Percentiles rank a stretch among this genome's conserved stretches.
Evolutionary conservation across 1,140 invertebrate species (phyloP).

Genomic region (Trachymyrmex septentrionalis): DNA sequence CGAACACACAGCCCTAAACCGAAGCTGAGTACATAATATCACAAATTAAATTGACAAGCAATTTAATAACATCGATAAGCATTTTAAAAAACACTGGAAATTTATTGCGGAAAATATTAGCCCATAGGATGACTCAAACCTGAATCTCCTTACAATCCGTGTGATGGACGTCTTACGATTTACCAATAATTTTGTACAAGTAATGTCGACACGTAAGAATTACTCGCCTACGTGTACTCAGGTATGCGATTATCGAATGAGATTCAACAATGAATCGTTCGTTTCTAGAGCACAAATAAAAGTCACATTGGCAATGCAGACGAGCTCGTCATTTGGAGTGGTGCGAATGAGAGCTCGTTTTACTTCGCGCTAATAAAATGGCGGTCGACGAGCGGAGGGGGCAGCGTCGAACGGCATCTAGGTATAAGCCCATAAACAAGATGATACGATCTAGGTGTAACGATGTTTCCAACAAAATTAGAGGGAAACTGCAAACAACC

Average conservation of each 20-base stretch:
- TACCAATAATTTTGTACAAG: not conserved
- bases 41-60: no score
- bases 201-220: not conserved
- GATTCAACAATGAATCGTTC: conserved; percentile 13
- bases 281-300: conserved; percentile 25
- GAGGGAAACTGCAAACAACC: conserved; percentile 83
- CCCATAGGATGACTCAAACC: no score
- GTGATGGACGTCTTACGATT: not conserved
- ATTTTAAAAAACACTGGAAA: no score
- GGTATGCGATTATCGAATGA: not conserved
- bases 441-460: conserved; percentile 82
- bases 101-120: no score
- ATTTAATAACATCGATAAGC: no score
- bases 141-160: no score
- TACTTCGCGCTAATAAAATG: conserved; percentile 74
- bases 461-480: conserved; percentile 84
- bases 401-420: conserved; percentile 76
- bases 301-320: not conserved
- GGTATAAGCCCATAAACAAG: conserved; percentile 81
- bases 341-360: conserved; percentile 5
- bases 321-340: not conserved
- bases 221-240: not conserved
- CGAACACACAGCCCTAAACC: no score
- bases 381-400: conserved; percentile 43
- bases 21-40: no score